Evolutionary conservation across 2,888 invertebrate species (phyloP).

Genomic region (Caenorhabditis parvicauda): DNA sequence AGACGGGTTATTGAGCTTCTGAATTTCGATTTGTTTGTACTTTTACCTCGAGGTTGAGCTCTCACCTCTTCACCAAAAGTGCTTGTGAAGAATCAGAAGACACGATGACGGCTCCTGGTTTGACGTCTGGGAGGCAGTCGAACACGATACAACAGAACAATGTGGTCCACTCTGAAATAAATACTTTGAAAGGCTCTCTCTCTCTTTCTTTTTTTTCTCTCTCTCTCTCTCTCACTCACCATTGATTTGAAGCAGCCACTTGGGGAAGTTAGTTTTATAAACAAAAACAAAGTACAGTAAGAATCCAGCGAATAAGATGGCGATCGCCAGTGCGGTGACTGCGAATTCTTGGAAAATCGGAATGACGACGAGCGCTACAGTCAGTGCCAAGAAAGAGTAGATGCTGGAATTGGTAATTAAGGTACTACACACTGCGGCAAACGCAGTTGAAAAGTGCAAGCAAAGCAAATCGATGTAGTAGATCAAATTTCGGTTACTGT

Average conservation of each 20-base stretch:
- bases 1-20: slow-evolving; percentile 33
- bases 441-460: no score
- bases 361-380: slow-evolving; percentile 57
- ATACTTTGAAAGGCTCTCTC: no score
- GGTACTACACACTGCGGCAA: no score
- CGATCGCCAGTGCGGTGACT: slow-evolving; percentile 52
- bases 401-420: slow-evolving; percentile 15
- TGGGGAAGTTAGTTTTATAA: slow-evolving; percentile 40
- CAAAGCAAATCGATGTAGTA: not conserved
- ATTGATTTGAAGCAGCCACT: slow-evolving; percentile 37
- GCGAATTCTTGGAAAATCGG: slow-evolving; percentile 54
- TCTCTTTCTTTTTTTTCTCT: slow-evolving; percentile 1
- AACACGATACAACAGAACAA: slow-evolving; percentile 49
- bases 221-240: slow-evolving; percentile 20
- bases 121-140: slow-evolving; percentile 58
- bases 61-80: slow-evolving; percentile 36
- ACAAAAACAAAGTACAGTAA: slow-evolving; percentile 55
- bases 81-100: slow-evolving; percentile 55
- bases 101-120: slow-evolving; percentile 29
- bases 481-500: not conserved
- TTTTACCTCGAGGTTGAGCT: not conserved
- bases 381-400: slow-evolving; percentile 48
- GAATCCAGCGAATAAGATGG: slow-evolving; percentile 50
- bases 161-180: slow-evolving; percentile 47
- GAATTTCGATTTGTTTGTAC: slow-evolving; percentile 4